Evolutionary conservation across 1,140 invertebrate genomes (phyloP).

Genomic region (Metopolophium dirhodum): DNA sequence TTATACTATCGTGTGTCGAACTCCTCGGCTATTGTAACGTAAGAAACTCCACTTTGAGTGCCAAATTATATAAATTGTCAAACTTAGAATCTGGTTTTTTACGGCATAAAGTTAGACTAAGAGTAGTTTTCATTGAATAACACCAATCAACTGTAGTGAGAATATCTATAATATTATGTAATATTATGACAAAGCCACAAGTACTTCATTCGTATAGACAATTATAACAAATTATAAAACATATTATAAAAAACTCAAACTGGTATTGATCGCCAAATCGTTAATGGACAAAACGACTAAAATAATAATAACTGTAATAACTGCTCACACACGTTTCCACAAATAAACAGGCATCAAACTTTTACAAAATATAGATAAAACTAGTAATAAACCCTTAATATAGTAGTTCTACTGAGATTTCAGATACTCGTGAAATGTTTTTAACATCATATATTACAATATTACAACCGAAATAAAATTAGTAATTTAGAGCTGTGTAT

Average conservation of each 20-base stretch:
- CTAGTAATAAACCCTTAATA: neutral
- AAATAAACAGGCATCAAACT: neutral
- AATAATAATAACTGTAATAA: neutral
- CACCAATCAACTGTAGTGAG: too few species aligned
- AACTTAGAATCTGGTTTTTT: neutral
- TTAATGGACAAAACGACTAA: neutral
- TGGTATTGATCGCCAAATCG: neutral
- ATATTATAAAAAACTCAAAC: neutral
- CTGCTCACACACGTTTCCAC: neutral
- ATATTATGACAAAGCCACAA: too few species aligned
- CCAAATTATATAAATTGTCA: neutral
- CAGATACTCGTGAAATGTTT: neutral
- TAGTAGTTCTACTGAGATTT: neutral
- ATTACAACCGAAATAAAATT: neutral
- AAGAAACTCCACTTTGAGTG: neutral
- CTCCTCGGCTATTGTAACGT: neutral
- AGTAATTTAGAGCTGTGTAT: neutral
- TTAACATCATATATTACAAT: neutral
- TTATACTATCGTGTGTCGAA: neutral
- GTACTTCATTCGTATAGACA: too few species aligned
- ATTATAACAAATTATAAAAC: neutral
- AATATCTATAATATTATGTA: too few species aligned
- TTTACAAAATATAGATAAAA: neutral
- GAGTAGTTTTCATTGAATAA: neutral
- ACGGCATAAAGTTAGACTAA: neutral